A percentile compares a stretch with the other conserved stretches of the same genome.
These are phyloP conservation scores for Torymus tubicola DNA, from an alignment of 2,888 invertebrate species.

Conservation along the genomic window DNA sequence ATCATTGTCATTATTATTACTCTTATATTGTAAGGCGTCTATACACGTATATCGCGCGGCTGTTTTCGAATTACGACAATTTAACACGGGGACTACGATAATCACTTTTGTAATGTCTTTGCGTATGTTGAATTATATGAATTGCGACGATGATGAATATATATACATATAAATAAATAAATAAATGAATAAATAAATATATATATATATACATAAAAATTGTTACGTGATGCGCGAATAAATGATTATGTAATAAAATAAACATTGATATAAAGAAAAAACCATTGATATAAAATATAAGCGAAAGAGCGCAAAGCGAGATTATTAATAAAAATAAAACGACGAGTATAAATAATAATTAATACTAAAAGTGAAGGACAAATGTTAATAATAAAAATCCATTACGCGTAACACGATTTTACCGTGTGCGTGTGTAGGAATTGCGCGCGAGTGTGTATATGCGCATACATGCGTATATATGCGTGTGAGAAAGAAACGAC, in stretches of 20 bases:
- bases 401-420: conserved; percentile 16
- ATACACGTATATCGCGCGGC: conserved; percentile 38
- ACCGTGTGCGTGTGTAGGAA: too few relatives aligned
- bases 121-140: conserved; percentile 51
- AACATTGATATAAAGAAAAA: conserved; percentile 28
- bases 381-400: conserved; percentile 28
- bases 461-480: conserved; percentile 1
- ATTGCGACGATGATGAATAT: conserved; percentile 26
- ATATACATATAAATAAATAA: conserved; percentile 51
- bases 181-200: not conserved
- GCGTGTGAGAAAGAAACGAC: not conserved
- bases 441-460: too few relatives aligned
- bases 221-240: conserved; percentile 56
- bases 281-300: conserved; percentile 48
- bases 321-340: conserved; percentile 35
- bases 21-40: conserved; percentile 16
- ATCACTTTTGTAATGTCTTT: conserved; percentile 68
- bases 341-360: conserved; percentile 38
- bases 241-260: conserved; percentile 57
- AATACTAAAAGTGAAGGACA: conserved; percentile 6
- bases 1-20: not conserved
- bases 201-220: conserved; percentile 54
- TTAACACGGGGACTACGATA: conserved; percentile 66
- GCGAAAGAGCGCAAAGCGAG: conserved; percentile 6
- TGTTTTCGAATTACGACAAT: conserved; percentile 56